Percentiles rank a stretch among this genome's conserved stretches.
These are phyloP conservation scores for Portevinia maculata DNA, from an alignment of 2,888 invertebrate genomes.

Conservation along the genomic window DNA sequence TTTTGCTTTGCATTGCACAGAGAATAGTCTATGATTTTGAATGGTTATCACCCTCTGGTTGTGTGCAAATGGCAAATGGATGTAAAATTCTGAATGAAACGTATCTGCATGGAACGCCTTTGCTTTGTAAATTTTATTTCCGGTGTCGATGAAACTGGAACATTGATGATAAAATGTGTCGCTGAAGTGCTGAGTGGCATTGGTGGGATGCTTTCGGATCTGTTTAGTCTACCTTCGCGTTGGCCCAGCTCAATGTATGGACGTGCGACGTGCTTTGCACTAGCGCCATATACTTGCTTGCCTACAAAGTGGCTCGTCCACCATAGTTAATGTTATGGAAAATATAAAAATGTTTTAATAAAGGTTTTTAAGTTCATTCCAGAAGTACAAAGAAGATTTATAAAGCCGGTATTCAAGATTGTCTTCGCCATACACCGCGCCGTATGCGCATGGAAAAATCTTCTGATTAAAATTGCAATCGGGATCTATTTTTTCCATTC, in stretches of 20 bases:
- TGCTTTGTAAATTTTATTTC: conserved; percentile 67
- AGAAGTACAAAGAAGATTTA: neutral
- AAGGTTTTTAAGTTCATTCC: neutral
- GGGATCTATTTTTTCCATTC: too few relatives aligned
- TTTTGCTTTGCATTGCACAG: neutral
- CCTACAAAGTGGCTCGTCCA: conserved; percentile 32
- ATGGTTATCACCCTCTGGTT: conserved; percentile 9
- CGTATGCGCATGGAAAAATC: too few relatives aligned
- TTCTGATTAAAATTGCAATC: too few relatives aligned
- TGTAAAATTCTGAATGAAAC: conserved; percentile 15
- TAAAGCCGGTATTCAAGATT: neutral
- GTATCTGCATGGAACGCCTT: conserved; percentile 35
- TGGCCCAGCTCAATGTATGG: conserved; percentile 28
- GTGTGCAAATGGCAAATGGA: conserved; percentile 5
- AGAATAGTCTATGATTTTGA: conserved; percentile 34
- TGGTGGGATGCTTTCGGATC: conserved; percentile 19
- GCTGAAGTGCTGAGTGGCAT: conserved; percentile 27
- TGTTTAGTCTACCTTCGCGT: conserved; percentile 9
- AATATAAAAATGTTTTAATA: conserved; percentile 28
- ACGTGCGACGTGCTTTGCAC: conserved; percentile 2
- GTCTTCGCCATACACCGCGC: too few relatives aligned
- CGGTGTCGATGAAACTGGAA: conserved; percentile 69
- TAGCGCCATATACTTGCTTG: conserved; percentile 16
- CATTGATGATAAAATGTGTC: conserved; percentile 33
- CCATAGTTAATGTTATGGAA: conserved; percentile 29